Conservation (phyloP, 2,113 vertebrate species). For the Mus spicilegus region DNA sequence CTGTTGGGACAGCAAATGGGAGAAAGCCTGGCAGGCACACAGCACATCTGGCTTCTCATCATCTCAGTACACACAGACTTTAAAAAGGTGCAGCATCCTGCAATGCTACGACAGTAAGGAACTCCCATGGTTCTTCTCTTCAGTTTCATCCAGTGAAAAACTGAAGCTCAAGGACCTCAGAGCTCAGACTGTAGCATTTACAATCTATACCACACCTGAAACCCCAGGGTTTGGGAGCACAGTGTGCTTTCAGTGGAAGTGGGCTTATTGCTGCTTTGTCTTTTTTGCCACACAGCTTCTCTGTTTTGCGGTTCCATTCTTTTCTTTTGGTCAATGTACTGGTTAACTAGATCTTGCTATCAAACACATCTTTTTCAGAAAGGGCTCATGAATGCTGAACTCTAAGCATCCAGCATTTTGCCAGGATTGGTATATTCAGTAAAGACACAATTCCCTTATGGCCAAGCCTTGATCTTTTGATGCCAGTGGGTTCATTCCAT, state of each 20-base stretch:
- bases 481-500: not conserved
- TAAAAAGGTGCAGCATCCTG: not conserved
- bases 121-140: not conserved
- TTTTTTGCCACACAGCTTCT: not conserved
- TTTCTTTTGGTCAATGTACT: constrained; percentile 9
- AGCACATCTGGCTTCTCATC: not conserved
- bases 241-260: not conserved
- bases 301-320: not conserved
- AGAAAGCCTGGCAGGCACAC: not conserved
- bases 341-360: not conserved
- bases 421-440: not conserved
- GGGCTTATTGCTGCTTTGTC: not conserved
- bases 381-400: not conserved
- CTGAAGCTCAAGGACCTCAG: not conserved
- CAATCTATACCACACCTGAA: not conserved
- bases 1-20: not conserved
- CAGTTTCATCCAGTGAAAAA: not conserved
- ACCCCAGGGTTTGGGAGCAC: not conserved
- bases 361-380: not conserved
- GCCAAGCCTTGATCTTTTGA: not conserved
- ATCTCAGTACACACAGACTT: not conserved
- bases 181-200: not conserved
- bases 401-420: not conserved
- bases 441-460: not conserved
- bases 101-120: not conserved